phyloP scores from a whole-genome alignment of 2,113 vertebrate genomes.

The Aramus guarauna region DNA sequence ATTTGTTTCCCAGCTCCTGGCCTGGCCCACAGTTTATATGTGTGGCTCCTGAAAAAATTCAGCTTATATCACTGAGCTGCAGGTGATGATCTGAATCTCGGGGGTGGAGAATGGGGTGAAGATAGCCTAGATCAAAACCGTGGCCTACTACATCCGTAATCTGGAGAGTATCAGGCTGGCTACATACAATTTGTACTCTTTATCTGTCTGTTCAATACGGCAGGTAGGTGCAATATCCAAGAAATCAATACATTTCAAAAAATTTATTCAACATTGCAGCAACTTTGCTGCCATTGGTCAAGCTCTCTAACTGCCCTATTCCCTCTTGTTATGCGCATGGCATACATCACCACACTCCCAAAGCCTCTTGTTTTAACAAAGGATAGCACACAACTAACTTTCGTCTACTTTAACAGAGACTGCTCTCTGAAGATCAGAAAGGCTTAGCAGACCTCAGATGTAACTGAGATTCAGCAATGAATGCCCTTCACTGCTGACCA shows the following conservation, averaged over 20 bases:
- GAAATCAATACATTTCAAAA: neutral
- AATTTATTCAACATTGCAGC: neutral
- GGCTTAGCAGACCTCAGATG: neutral
- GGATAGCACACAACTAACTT: neutral
- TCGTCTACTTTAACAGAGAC: neutral
- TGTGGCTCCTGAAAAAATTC: neutral
- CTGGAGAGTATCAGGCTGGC: neutral
- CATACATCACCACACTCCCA: neutral
- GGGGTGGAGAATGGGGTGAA: neutral
- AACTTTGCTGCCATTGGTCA: neutral
- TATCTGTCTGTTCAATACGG: neutral
- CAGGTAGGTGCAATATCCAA: neutral
- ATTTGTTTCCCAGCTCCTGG: neutral
- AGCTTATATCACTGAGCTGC: neutral
- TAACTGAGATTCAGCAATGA: neutral
- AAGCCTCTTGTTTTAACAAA: neutral
- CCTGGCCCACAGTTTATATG: neutral
- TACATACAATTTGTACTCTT: neutral
- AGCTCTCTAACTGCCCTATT: neutral
- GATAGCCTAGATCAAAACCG: neutral
- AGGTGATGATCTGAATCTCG: neutral
- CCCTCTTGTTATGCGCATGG: neutral
- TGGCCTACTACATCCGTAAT: no score
- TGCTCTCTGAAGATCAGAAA: neutral
- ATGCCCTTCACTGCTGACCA: neutral